Evolutionary conservation across 1,140 invertebrate genomes (phyloP).

Genomic region (Helicoverpa armigera): DNA sequence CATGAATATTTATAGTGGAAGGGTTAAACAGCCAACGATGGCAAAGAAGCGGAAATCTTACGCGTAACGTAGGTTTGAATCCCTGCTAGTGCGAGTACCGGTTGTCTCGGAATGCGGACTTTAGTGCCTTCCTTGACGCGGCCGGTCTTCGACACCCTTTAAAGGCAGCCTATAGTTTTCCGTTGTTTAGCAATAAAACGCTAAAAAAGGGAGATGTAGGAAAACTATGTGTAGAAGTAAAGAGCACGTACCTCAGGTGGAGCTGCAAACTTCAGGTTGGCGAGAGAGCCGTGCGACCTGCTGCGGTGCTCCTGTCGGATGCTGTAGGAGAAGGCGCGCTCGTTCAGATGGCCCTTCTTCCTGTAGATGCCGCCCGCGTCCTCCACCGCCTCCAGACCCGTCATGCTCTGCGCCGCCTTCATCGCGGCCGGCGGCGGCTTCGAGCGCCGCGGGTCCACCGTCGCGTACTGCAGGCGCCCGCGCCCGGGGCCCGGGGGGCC

Average conservation of each 20-base stretch:
- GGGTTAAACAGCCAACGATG: neutral
- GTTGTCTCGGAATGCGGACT: slow-evolving; percentile 37
- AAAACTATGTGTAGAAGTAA: neutral
- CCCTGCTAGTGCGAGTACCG: slow-evolving; percentile 13
- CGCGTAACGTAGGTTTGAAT: neutral
- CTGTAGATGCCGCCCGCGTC: slow-evolving; percentile 95
- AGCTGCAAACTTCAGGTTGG: slow-evolving; percentile 93
- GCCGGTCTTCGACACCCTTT: slow-evolving; percentile 7
- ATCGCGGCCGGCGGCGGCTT: slow-evolving; percentile 91
- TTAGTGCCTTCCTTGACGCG: slow-evolving; percentile 29
- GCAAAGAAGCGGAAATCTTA: slow-evolving; percentile 21
- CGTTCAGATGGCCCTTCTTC: slow-evolving; percentile 96
- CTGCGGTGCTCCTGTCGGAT: slow-evolving; percentile 97
- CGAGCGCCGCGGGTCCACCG: slow-evolving; percentile 90
- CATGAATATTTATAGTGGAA: slow-evolving; percentile 18
- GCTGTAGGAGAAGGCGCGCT: slow-evolving; percentile 97
- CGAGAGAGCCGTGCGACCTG: slow-evolving; percentile 95
- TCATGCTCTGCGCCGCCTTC: slow-evolving; percentile 93
- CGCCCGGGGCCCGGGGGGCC: slow-evolving; percentile 76
- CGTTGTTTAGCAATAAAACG: too few species aligned
- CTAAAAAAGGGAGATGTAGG: neutral
- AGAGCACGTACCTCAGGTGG: slow-evolving; percentile 87
- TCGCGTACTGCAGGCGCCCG: slow-evolving; percentile 87
- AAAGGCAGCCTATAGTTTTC: neutral
- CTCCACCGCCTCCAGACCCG: slow-evolving; percentile 90